Percentiles rank a stretch among this genome's conserved stretches.
These are phyloP conservation scores for Nomada ferruginata DNA, from an alignment of 2,888 invertebrate genomes.

Conservation along the genomic window DNA sequence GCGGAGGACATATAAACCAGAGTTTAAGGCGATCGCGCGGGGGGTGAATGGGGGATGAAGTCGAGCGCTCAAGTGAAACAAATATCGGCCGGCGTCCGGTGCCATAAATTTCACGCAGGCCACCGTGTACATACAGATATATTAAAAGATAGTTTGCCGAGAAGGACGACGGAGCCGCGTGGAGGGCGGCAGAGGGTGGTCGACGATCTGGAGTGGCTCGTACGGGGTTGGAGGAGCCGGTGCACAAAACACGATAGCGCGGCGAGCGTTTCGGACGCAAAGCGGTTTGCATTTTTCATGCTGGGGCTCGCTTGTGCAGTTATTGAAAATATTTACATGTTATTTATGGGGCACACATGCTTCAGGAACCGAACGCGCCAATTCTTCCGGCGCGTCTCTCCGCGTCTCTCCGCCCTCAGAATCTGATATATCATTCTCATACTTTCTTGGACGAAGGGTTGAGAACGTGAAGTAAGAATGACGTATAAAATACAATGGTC, in stretches of 20 bases:
- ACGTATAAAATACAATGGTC: neutral
- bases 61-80: slow-evolving; percentile 75
- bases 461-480: neutral
- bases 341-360: slow-evolving; percentile 82
- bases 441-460: slow-evolving; percentile 5
- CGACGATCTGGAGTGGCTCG: slow-evolving; percentile 45
- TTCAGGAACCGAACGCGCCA: slow-evolving; percentile 76
- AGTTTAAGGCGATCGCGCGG: slow-evolving; percentile 16
- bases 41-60: slow-evolving; percentile 31
- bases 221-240: slow-evolving; percentile 35
- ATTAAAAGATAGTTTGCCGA: slow-evolving; percentile 77
- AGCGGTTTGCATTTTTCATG: slow-evolving; percentile 83
- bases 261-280: slow-evolving; percentile 75
- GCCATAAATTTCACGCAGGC: slow-evolving; percentile 77
- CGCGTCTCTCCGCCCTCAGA: slow-evolving; percentile 32
- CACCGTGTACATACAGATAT: slow-evolving; percentile 76
- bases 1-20: slow-evolving; percentile 28
- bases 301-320: slow-evolving; percentile 77
- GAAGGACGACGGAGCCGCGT: slow-evolving; percentile 44
- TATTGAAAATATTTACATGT: slow-evolving; percentile 84
- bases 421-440: neutral
- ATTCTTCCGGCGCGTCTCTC: slow-evolving; percentile 59
- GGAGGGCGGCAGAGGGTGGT: slow-evolving; percentile 22
- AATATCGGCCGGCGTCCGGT: slow-evolving; percentile 75
- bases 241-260: slow-evolving; percentile 56